phyloP scores from a whole-genome alignment of 2,113 vertebrate genomes.

The Microtus richardsoni region DNA sequence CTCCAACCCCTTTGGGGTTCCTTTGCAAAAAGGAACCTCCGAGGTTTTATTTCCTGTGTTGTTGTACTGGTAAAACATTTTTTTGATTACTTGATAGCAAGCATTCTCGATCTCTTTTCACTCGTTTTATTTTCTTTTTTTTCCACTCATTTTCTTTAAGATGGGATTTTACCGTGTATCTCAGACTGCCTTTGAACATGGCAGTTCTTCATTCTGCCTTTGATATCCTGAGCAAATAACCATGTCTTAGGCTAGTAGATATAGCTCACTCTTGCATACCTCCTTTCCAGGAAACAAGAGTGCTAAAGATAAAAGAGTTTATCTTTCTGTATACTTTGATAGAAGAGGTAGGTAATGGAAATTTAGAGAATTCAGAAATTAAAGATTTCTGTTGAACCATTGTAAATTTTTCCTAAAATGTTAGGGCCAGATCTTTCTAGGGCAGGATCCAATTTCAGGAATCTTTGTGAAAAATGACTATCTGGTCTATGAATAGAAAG shows the following conservation, averaged over 20 bases:
- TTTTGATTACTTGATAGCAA: slow-evolving; percentile 34
- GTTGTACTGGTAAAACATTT: slow-evolving; percentile 44
- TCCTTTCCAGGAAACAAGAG: background rate
- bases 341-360: background rate
- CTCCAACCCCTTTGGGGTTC: background rate
- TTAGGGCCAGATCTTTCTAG: background rate
- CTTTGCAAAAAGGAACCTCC: background rate
- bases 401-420: slow-evolving; percentile 36
- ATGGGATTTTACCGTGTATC: background rate
- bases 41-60: slow-evolving; percentile 33
- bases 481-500: background rate
- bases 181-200: background rate
- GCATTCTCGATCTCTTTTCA: background rate
- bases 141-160: background rate
- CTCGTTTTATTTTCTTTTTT: background rate
- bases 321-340: background rate
- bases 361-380: slow-evolving; percentile 1
- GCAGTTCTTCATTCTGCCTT: background rate
- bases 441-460: background rate
- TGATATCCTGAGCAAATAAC: background rate
- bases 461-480: slow-evolving; percentile 9
- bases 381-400: slow-evolving; percentile 51
- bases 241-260: slow-evolving; percentile 51
- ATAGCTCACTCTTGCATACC: background rate
- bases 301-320: background rate